Conservation (phyloP, 2,797 vertebrate genomes). For the Scleropages formosus region DNA sequence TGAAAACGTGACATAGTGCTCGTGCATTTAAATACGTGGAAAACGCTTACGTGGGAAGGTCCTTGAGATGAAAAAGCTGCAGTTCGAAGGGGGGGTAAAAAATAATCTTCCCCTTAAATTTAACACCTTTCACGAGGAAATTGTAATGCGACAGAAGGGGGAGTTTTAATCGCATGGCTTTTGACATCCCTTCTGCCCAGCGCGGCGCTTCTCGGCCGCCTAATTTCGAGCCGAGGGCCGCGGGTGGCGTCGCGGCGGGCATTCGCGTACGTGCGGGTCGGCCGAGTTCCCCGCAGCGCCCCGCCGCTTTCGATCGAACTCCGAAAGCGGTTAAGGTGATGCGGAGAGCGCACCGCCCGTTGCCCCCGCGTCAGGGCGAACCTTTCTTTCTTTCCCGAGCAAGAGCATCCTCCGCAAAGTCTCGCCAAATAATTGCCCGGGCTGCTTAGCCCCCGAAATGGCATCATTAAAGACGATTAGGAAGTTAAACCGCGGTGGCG, state of each 20-base stretch:
- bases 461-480: slow-evolving; percentile 58
- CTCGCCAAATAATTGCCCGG: slow-evolving; percentile 38
- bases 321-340: slow-evolving; percentile 22
- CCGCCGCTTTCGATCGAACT: slow-evolving; percentile 39
- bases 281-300: slow-evolving; percentile 30
- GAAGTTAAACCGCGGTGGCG: slow-evolving; percentile 44
- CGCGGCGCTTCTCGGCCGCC: slow-evolving; percentile 44
- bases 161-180: slow-evolving; percentile 50
- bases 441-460: slow-evolving; percentile 42
- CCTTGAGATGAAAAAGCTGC: slow-evolving; percentile 13
- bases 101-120: slow-evolving; percentile 24
- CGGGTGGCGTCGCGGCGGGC: slow-evolving; percentile 23
- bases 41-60: slow-evolving; percentile 5
- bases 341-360: neutral
- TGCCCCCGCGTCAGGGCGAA: neutral
- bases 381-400: slow-evolving; percentile 7
- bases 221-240: slow-evolving; percentile 48
- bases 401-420: slow-evolving; percentile 31
- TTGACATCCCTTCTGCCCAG: slow-evolving; percentile 50
- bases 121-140: slow-evolving; percentile 34
- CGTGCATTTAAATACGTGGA: slow-evolving; percentile 37
- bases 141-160: slow-evolving; percentile 14
- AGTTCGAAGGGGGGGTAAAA: neutral
- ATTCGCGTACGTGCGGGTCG: slow-evolving; percentile 44
- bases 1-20: slow-evolving; percentile 29